Percentiles rank a stretch among this genome's conserved stretches.
phyloP scores from a whole-genome alignment of 35 echinoderm and acorn worm species.

The Ptychodera flava region DNA sequence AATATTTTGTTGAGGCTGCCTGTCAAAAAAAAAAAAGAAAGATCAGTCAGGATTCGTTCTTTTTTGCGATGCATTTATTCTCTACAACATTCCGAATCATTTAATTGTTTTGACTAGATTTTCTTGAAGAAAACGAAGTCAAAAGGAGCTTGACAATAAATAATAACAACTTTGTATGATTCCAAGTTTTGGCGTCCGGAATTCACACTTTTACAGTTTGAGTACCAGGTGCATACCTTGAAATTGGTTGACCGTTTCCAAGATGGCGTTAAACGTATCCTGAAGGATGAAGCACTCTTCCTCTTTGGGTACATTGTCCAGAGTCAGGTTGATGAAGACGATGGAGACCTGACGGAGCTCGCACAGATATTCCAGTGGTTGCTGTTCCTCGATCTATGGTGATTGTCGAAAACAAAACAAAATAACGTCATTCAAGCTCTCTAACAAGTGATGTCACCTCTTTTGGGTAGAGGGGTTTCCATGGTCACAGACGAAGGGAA shows the following conservation, averaged over 20 bases:
- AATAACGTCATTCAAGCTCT: not conserved
- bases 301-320: conserved; percentile 43
- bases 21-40: conserved; percentile 31
- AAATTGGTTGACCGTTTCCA: conserved; percentile 67
- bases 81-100: no score
- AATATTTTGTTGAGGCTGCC: conserved; percentile 96
- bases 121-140: no score
- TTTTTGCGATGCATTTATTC: no score
- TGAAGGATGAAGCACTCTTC: conserved; percentile 70
- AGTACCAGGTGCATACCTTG: conserved; percentile 87
- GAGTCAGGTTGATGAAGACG: conserved; percentile 79
- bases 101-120: no score
- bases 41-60: no score
- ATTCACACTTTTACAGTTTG: no score
- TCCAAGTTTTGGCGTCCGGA: no score
- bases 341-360: conserved; percentile 90
- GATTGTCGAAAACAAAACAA: not conserved
- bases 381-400: conserved; percentile 76
- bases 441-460: not conserved
- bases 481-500: not conserved
- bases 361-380: conserved; percentile 92
- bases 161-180: no score
- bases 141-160: no score
- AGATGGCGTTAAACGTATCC: conserved; percentile 47
- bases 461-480: not conserved